Evolutionary conservation across 2,888 invertebrate genomes (phyloP), one percentile per base, ranked within the genome.

Genomic region (Pedicia rivosa): DNA sequence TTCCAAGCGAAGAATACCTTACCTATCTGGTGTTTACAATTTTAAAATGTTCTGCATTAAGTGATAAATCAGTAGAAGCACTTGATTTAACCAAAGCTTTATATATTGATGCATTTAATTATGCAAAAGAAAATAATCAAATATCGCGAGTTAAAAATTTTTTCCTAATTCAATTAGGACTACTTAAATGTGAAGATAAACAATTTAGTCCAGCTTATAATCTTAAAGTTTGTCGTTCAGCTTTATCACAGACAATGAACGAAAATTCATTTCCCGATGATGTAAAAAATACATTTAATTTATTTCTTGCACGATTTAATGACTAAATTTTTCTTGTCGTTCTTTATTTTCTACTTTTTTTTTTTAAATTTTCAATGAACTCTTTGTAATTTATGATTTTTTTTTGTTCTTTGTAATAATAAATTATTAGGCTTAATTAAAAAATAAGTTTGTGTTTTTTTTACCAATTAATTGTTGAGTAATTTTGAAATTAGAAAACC

Each of bases 1-100:
- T 52, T 31, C 46, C 42, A 22, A 53, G 48, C 3, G 56, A 61
- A 14, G 51, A 57, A 16, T 55, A 59, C 35, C 38, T 62, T 12
- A 47, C 55, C 14, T 37, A 55, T 30, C 48, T 59, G 3, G 48
- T 56, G n/a, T 62, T 56, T 27, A 56, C 59, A n/a, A 48, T 57
- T 5, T 43, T 62, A 3, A 62, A 62, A 45, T 56, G 57, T 38
- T 57, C 53, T 1, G 52, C 59, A 37, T 43, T 61, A 12, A 47
- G 59, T 0, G 43, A 53, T 34, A 40, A 49, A 4, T 62, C 59
- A 0, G 40, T 45, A 12, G 51, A 54, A 3, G 60, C 61, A 3
- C 41, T 59, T 7, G 51, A 55, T 3, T 37, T 59, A 38, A 51
- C 62, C 4, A 44, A 50, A 20, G 47, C 47, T 1, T 39, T 62